Base-by-base conservation (phyloP, 1,140 invertebrate genomes). In the Drosophila malerkotliana region DNA sequence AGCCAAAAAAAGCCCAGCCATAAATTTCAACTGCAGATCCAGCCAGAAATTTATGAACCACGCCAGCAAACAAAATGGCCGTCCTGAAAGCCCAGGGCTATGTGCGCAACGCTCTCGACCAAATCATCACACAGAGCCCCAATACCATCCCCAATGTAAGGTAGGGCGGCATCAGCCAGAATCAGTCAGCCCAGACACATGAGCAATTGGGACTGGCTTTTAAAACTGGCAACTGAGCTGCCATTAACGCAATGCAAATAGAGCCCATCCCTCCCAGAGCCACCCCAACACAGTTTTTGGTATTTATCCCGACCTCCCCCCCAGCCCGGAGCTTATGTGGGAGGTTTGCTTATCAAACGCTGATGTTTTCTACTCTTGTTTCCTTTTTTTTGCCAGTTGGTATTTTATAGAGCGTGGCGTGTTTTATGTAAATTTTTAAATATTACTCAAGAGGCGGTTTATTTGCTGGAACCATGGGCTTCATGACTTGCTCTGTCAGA, bases 351-450 rank as follows among this genome's bases (percentile, higher is more conserved):
- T 72, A 72, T 72, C 68, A 72, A 72, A 72, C 54, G 37, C 10
- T 32, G 39, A 56, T 68, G 66, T 44, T 68, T 68, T 48, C 49
- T 34, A 28, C 64, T 64, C 52, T 66, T 30, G 14, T 21, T 26
- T 66, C 18, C 69, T 51, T 68, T 32, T 37, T 66, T 67, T 67
- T n/a, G n/a, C 53, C 44, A 37, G 5, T 52, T 81, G 41, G 52
- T 32, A 75, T 75, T 82, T 83, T 82, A 82, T 83, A 82, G 75
- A 83, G 79, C 79, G 75, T 83, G 75, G 44, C 69, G 18, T 61
- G 68, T 72, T 82, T 83, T 83, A 82, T 82, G 79, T 79, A 78
- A 81, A 82, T 81, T 81, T 77, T 77, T 77, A 73, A 66, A 81
- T 72, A 72, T 72, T 72, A 60, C 55, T 52, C 47, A 52, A 72